Evolutionary conservation across 1,140 invertebrate species (phyloP).

Genomic region (Cydia strobilella): DNA sequence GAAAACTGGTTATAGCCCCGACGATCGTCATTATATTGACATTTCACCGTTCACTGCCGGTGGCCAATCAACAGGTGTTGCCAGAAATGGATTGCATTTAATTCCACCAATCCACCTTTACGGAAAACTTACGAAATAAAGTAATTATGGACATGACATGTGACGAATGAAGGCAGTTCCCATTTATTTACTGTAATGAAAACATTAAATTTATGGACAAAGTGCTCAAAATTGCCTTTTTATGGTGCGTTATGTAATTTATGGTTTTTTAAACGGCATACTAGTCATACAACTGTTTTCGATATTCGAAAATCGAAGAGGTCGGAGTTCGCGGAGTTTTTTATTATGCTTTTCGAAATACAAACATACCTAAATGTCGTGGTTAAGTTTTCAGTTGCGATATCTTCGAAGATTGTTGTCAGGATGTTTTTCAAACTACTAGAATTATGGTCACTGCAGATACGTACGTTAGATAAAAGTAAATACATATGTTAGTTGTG

Average conservation of each 20-base stretch:
- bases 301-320: not conserved
- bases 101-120: not conserved
- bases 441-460: not conserved
- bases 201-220: slow-evolving; percentile 29
- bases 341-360: not conserved
- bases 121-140: slow-evolving; percentile 31
- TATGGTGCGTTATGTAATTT: not conserved
- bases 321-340: not conserved
- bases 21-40: slow-evolving; percentile 8
- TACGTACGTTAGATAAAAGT: not conserved
- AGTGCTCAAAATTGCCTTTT: slow-evolving; percentile 5
- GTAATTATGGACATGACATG: slow-evolving; percentile 23
- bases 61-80: slow-evolving; percentile 29
- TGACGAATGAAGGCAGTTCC: slow-evolving; percentile 21
- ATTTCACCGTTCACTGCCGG: slow-evolving; percentile 8
- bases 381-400: not conserved
- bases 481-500: too few relatives aligned
- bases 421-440: not conserved
- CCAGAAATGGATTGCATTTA: slow-evolving; percentile 5
- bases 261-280: not conserved
- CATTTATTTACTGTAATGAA: slow-evolving; percentile 22
- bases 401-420: not conserved
- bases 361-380: not conserved
- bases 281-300: not conserved
- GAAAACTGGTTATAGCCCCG: not conserved